Conservation (phyloP, 2,888 invertebrate genomes). For the Eubasilissa splendida region DNA sequence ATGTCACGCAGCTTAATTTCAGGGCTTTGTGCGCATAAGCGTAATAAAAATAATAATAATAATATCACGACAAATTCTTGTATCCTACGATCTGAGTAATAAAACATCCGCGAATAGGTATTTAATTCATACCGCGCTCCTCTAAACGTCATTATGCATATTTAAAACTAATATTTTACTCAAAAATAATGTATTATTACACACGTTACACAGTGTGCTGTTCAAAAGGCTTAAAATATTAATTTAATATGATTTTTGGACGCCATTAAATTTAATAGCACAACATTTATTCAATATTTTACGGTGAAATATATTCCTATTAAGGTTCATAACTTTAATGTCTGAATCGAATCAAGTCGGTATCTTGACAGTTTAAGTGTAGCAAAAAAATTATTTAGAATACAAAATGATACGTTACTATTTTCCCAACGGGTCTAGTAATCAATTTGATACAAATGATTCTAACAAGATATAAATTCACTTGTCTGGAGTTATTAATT, state of each 20-base stretch:
- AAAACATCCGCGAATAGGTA: too few species aligned
- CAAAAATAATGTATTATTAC: conserved; percentile 14
- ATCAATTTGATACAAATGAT: conserved; percentile 38
- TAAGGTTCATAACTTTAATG: conserved; percentile 24
- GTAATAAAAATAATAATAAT: too few species aligned
- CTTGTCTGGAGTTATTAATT: conserved; percentile 33
- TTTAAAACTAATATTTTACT: conserved; percentile 24
- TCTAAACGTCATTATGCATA: neutral
- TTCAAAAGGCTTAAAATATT: conserved; percentile 12
- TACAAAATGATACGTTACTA: conserved; percentile 35
- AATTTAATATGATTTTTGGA: conserved; percentile 13
- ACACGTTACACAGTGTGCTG: neutral
- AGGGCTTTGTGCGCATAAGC: too few species aligned
- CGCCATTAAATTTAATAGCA: conserved; percentile 12
- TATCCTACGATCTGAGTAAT: too few species aligned
- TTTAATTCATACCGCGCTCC: too few species aligned
- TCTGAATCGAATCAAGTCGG: conserved; percentile 26
- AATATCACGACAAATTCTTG: too few species aligned
- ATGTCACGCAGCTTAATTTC: too few species aligned
- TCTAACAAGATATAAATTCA: conserved; percentile 39
- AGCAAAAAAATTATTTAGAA: conserved; percentile 18
- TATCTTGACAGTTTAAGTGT: conserved; percentile 8
- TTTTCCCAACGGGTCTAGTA: conserved; percentile 30
- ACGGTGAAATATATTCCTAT: conserved; percentile 28
- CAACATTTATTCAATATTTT: conserved; percentile 32